Evolutionary conservation across 2,888 invertebrate species (phyloP).

Genomic region (Syrista parreyssii): DNA sequence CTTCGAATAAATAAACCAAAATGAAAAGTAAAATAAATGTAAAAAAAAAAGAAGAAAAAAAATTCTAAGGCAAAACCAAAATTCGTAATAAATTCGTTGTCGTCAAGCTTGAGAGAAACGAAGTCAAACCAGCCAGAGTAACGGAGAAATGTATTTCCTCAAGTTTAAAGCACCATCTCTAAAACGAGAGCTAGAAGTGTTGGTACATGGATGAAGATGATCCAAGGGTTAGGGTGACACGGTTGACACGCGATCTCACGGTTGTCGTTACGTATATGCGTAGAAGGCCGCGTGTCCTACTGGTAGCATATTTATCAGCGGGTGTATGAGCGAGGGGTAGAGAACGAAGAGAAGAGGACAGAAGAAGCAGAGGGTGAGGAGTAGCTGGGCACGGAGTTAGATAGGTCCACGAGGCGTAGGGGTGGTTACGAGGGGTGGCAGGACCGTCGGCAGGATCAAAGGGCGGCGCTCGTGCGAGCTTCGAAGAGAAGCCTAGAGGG

Average conservation of each 20-base stretch:
- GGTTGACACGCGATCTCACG: neutral
- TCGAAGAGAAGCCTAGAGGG: constrained; percentile 47
- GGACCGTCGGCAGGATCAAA: constrained; percentile 64
- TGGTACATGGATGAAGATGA: neutral
- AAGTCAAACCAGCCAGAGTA: neutral
- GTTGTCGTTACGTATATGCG: constrained; percentile 15
- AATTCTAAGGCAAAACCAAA: neutral
- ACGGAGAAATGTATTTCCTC: neutral
- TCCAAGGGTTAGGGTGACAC: neutral
- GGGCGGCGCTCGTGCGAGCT: constrained; percentile 59
- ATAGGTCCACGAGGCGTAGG: constrained; percentile 18
- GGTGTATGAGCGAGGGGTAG: constrained; percentile 24
- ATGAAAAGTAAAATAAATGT: neutral
- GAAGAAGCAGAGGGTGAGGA: constrained; percentile 4
- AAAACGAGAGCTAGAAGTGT: neutral
- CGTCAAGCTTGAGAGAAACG: neutral
- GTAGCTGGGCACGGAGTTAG: constrained; percentile 13
- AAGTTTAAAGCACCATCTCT: neutral
- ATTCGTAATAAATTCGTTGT: neutral
- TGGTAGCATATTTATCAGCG: constrained; percentile 47
- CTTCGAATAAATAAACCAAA: neutral
- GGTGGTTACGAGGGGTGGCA: constrained; percentile 46
- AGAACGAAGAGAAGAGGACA: constrained; percentile 1
- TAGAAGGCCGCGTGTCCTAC: constrained; percentile 27
- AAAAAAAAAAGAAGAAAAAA: neutral